Evolutionary conservation across 1,140 invertebrate genomes (phyloP).

Genomic region (Aphidius gifuensis): DNA sequence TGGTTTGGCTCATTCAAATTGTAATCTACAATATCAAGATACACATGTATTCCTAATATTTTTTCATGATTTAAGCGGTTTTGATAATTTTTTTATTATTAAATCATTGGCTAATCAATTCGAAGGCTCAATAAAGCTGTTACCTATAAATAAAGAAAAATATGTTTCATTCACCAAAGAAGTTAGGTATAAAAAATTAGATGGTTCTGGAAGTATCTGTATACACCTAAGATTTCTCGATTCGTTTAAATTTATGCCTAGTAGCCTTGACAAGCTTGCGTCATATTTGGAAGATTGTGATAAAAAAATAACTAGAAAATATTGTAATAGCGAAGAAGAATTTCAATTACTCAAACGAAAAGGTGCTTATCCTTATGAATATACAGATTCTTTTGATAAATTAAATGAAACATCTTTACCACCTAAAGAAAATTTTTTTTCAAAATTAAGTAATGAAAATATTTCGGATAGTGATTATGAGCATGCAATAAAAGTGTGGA

Average conservation of each 20-base stretch:
- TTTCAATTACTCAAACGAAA: background rate
- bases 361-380: background rate
- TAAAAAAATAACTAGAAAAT: background rate
- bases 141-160: background rate
- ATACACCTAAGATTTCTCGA: background rate
- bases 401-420: background rate
- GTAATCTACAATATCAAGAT: slow-evolving; percentile 23
- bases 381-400: background rate
- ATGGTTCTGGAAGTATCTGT: background rate
- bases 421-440: background rate
- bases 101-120: background rate
- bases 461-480: background rate
- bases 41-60: background rate
- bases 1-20: background rate
- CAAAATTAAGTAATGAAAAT: background rate
- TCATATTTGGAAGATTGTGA: slow-evolving; percentile 9
- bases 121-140: background rate
- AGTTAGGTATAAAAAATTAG: background rate
- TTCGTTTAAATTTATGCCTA: slow-evolving; percentile 7
- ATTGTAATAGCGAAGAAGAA: background rate
- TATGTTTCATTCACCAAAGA: background rate
- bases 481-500: background rate
- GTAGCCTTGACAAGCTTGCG: slow-evolving; percentile 10
- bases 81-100: slow-evolving; percentile 11
- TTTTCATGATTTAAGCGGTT: slow-evolving; percentile 18